Percentiles rank a stretch among this genome's conserved stretches.
Evolutionary conservation across 2,888 invertebrate genomes (phyloP).

Genomic region (Hirtodrosophila histrioides): DNA sequence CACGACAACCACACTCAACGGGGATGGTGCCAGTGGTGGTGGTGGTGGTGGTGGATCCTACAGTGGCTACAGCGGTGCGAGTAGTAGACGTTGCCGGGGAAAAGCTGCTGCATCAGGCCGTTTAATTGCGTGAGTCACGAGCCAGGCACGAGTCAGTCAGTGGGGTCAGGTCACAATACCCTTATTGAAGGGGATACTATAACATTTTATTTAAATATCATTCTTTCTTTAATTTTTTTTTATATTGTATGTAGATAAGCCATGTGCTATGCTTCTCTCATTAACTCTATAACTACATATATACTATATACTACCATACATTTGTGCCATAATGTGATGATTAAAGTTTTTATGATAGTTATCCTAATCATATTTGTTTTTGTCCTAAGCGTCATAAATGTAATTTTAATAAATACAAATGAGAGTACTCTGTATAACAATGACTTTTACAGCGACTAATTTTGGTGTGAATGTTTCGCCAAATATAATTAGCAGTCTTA

Average conservation of each 20-base stretch:
- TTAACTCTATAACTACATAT: slow-evolving; percentile 5
- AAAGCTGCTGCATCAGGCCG: slow-evolving; percentile 43
- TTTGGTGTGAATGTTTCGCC: no score
- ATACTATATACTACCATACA: slow-evolving; percentile 48
- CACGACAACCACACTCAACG: slow-evolving; percentile 66
- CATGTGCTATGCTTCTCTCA: slow-evolving; percentile 1
- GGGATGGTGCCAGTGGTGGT: slow-evolving; percentile 36
- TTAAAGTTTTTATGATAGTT: slow-evolving; percentile 70
- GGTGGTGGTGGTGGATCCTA: slow-evolving; percentile 14
- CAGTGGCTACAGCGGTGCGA: slow-evolving; percentile 34
- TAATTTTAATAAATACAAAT: slow-evolving; percentile 13
- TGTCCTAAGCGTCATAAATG: slow-evolving; percentile 38
- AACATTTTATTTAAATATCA: neutral
- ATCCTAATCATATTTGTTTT: slow-evolving; percentile 66
- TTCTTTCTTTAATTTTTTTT: slow-evolving; percentile 7
- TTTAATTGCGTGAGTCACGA: slow-evolving; percentile 53
- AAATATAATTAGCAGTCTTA: no score
- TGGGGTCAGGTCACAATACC: neutral
- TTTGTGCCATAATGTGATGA: slow-evolving; percentile 83
- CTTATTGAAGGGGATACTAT: no score
- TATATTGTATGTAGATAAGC: slow-evolving; percentile 31
- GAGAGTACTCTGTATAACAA: neutral
- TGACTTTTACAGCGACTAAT: neutral
- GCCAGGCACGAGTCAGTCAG: neutral
- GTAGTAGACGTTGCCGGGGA: slow-evolving; percentile 69